phyloP scores from a whole-genome alignment of 2,888 invertebrate genomes.

The Stenolophus ochropezus region DNA sequence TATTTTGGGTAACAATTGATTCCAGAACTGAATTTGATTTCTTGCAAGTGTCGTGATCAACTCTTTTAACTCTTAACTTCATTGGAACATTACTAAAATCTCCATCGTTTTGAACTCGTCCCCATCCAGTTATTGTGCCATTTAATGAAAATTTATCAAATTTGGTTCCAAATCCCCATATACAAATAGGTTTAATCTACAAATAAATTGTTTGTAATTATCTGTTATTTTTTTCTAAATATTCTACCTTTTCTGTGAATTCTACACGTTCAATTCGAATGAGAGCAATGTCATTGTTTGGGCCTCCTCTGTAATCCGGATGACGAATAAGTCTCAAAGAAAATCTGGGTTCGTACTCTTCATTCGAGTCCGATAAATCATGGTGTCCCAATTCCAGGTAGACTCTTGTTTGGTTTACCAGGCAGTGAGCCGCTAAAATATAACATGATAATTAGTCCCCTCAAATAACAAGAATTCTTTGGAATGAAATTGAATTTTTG shows the following conservation, averaged over 20 bases:
- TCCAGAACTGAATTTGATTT: neutral
- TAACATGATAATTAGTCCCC: too few species aligned
- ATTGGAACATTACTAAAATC: neutral
- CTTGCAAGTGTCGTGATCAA: neutral
- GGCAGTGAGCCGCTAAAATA: conserved; percentile 43
- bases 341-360: neutral
- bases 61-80: conserved; percentile 9
- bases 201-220: neutral
- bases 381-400: conserved; percentile 24
- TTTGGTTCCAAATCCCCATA: conserved; percentile 5
- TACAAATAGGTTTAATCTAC: conserved; percentile 40
- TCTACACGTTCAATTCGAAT: neutral
- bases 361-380: neutral
- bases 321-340: conserved; percentile 5
- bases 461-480: neutral
- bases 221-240: neutral
- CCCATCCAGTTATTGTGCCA: conserved; percentile 44
- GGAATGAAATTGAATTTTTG: too few species aligned
- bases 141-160: neutral
- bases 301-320: neutral
- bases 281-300: conserved; percentile 39
- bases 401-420: neutral
- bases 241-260: neutral
- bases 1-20: conserved; percentile 5
- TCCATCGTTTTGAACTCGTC: conserved; percentile 3